Conservation (phyloP, 2,797 vertebrate species). For the Chromis chromis region DNA sequence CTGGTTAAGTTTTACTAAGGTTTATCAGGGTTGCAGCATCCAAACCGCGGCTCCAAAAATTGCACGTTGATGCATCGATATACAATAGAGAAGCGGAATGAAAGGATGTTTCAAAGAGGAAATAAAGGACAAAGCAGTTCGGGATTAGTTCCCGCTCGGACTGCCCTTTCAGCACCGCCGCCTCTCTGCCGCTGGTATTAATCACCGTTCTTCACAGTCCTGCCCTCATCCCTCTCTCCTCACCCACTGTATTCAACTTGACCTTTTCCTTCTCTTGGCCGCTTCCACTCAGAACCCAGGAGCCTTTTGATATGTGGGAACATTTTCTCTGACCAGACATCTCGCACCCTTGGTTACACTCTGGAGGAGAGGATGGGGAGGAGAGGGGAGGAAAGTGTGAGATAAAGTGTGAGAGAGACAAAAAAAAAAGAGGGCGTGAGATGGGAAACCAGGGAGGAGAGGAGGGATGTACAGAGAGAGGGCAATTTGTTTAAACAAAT, state of each 20-base stretch:
- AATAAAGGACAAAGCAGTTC: slow-evolving; percentile 49
- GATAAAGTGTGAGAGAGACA: slow-evolving; percentile 33
- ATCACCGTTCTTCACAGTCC: slow-evolving; percentile 61
- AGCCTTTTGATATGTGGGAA: slow-evolving; percentile 79
- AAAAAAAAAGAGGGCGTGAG: slow-evolving; percentile 41
- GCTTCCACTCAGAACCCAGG: slow-evolving; percentile 71
- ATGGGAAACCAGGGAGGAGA: slow-evolving; percentile 7
- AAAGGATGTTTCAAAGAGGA: slow-evolving; percentile 53
- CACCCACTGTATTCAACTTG: slow-evolving; percentile 73
- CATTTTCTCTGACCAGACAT: slow-evolving; percentile 76
- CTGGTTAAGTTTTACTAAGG: too few species aligned
- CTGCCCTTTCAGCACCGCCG: slow-evolving; percentile 56
- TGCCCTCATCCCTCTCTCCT: slow-evolving; percentile 62
- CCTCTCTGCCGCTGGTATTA: slow-evolving; percentile 65
- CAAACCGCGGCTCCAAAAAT: neutral
- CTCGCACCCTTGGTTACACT: slow-evolving; percentile 73
- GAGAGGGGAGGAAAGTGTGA: neutral
- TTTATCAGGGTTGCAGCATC: too few species aligned
- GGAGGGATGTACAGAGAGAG: neutral
- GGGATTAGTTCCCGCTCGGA: slow-evolving; percentile 38
- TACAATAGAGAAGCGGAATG: slow-evolving; percentile 17
- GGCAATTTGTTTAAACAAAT: slow-evolving; percentile 21
- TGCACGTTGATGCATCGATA: neutral
- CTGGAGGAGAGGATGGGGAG: slow-evolving; percentile 43
- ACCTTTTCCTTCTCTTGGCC: slow-evolving; percentile 76